These are phyloP conservation scores for Leptinotarsa peninsularis DNA, from an alignment of 2,888 invertebrate genomes.

Conservation along the genomic window DNA sequence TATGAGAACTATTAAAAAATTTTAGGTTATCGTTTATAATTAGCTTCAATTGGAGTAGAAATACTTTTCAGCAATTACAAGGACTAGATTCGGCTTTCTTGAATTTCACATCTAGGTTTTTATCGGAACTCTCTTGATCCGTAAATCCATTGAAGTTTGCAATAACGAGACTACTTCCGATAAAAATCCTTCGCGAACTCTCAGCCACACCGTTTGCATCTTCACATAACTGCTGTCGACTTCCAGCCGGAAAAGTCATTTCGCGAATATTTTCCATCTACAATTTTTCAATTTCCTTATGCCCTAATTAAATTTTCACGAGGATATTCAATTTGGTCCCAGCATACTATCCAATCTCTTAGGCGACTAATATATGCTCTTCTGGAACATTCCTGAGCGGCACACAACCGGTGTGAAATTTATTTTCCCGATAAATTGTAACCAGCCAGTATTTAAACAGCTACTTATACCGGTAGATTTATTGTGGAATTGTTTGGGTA, in stretches of 20 bases:
- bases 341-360: constrained; percentile 29
- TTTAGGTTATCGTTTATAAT: neutral
- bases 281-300: constrained; percentile 29
- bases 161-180: neutral
- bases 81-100: neutral
- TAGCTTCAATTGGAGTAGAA: neutral
- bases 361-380: constrained; percentile 27
- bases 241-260: neutral
- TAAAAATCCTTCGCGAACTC: neutral
- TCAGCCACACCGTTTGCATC: constrained; percentile 4
- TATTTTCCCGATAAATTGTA: constrained; percentile 41
- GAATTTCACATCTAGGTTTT: neutral
- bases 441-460: constrained; percentile 40
- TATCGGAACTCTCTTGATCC: neutral
- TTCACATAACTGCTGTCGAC: neutral
- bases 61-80: neutral
- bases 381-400: constrained; percentile 14
- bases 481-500: constrained; percentile 27
- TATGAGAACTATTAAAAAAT: no score
- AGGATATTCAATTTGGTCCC: constrained; percentile 28
- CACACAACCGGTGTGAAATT: constrained; percentile 27
- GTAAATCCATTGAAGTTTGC: neutral
- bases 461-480: constrained; percentile 40
- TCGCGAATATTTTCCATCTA: constrained; percentile 21
- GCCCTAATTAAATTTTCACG: constrained; percentile 37